Evolutionary conservation across 2,797 vertebrate species (phyloP).

Genomic region (Saxicola maurus): DNA sequence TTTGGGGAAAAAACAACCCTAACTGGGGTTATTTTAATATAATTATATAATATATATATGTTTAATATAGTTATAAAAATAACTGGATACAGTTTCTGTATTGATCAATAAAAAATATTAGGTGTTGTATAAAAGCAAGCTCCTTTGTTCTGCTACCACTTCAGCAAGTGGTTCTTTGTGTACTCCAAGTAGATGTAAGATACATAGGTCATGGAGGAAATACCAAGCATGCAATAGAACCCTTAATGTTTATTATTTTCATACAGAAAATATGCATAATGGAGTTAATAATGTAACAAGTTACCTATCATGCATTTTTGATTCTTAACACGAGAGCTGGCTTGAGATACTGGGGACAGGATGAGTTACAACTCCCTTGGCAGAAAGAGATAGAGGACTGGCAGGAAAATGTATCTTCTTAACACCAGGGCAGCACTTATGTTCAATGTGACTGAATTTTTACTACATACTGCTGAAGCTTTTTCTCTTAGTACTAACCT

Average conservation of each 20-base stretch:
- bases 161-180: neutral
- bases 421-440: neutral
- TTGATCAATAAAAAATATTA: neutral
- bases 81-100: neutral
- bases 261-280: neutral
- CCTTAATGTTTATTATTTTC: neutral
- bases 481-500: conserved; percentile 55
- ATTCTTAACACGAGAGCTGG: neutral
- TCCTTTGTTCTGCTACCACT: neutral
- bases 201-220: neutral
- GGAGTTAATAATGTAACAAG: neutral
- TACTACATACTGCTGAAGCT: neutral
- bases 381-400: neutral
- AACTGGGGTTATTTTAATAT: neutral
- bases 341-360: neutral
- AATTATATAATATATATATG: neutral
- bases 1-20: neutral
- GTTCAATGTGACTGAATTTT: neutral
- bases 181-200: accelerated
- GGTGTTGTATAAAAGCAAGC: neutral
- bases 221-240: neutral
- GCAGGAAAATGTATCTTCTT: neutral
- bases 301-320: neutral
- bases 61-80: neutral
- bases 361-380: neutral